A percentile compares a stretch with the other conserved stretches of the same genome.
phyloP scores from a whole-genome alignment of 2,797 vertebrate species.

The Loriculus beryllinus region DNA sequence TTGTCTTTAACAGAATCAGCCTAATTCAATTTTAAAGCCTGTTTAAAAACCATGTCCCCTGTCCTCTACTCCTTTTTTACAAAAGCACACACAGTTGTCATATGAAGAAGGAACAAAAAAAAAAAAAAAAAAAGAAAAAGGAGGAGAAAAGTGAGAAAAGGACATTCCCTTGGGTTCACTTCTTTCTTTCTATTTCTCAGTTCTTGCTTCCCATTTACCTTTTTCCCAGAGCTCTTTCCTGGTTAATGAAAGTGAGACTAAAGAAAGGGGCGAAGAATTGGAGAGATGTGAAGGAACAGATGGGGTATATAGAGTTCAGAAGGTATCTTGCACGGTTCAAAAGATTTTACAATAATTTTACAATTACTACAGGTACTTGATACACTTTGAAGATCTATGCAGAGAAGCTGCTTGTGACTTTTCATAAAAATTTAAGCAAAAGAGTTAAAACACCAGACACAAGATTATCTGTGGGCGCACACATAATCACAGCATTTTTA shows the following conservation, averaged over 20 bases:
- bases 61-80: neutral
- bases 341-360: neutral
- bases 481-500: neutral
- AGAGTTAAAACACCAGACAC: neutral
- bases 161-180: neutral
- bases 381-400: neutral
- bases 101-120: neutral
- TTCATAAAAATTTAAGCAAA: neutral
- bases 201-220: neutral
- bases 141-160: neutral
- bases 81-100: neutral
- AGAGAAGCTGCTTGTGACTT: neutral
- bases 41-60: neutral
- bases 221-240: neutral
- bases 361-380: neutral
- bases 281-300: neutral
- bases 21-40: neutral
- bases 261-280: neutral
- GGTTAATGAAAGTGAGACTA: neutral
- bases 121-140: neutral
- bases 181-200: neutral
- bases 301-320: neutral
- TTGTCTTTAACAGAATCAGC: neutral
- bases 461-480: neutral
- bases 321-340: neutral